These are phyloP conservation scores for Crotalus adamanteus DNA, from an alignment of 2,797 vertebrate genomes.

Conservation along the genomic window DNA sequence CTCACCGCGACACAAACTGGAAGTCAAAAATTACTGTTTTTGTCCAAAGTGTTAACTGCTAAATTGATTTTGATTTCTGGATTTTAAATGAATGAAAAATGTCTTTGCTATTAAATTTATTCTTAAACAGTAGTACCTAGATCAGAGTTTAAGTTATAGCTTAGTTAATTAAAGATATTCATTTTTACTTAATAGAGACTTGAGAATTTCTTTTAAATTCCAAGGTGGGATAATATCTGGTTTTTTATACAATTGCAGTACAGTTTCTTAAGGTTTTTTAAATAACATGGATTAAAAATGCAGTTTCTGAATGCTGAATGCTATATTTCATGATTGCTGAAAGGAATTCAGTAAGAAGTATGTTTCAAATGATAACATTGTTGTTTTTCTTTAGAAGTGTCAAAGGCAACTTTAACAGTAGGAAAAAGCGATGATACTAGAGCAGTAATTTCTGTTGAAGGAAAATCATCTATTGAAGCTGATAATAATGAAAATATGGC, in stretches of 20 bases:
- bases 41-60: not conserved
- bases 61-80: not conserved
- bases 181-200: not conserved
- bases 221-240: not conserved
- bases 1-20: no score
- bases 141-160: not conserved
- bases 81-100: not conserved
- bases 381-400: conserved; percentile 53
- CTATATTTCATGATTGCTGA: not conserved
- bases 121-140: not conserved
- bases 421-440: conserved; percentile 53
- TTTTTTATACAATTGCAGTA: not conserved
- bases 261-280: not conserved
- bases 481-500: conserved; percentile 24
- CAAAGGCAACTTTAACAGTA: conserved; percentile 46
- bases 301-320: not conserved
- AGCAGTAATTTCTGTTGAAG: conserved; percentile 21
- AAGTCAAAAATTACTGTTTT: not conserved
- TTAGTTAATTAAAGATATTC: not conserved
- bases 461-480: conserved; percentile 33
- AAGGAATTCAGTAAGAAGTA: conserved; percentile 23
- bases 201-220: not conserved
- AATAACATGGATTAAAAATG: not conserved
- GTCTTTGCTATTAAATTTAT: not conserved
- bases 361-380: conserved; percentile 28